Percentiles rank a stretch among this genome's conserved stretches.
Conservation (phyloP, 53 echinoderm and acorn worm species). For the Arbacia lixula region DNA sequence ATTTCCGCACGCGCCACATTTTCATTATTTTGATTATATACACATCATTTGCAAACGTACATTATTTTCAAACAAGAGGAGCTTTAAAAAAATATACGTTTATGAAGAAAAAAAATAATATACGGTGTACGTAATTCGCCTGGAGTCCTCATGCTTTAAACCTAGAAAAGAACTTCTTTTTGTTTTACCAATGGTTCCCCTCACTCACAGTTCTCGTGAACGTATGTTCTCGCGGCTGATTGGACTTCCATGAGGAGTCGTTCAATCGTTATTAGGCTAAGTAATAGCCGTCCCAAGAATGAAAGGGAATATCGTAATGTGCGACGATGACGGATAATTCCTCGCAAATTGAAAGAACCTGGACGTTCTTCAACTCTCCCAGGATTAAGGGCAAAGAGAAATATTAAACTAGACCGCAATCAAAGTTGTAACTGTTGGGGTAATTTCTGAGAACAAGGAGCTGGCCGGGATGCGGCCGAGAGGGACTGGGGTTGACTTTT, state of each 20-base stretch:
- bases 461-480: not conserved
- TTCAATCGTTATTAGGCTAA: not conserved
- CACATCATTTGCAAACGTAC: too few species aligned
- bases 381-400: not conserved
- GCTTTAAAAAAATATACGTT: too few species aligned
- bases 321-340: conserved; percentile 16
- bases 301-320: conserved; percentile 15
- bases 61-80: too few species aligned
- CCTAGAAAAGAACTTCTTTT: too few species aligned
- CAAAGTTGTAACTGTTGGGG: conserved; percentile 44
- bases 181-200: too few species aligned
- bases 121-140: too few species aligned
- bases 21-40: too few species aligned
- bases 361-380: conserved; percentile 4
- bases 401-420: conserved; percentile 37
- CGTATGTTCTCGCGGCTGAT: not conserved
- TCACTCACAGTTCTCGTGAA: too few species aligned
- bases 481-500: conserved; percentile 13
- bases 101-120: too few species aligned
- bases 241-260: not conserved
- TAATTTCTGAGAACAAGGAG: conserved; percentile 28
- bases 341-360: conserved; percentile 3
- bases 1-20: too few species aligned
- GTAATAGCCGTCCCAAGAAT: not conserved
- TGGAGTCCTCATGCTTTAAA: too few species aligned